Evolutionary conservation across 2,888 invertebrate genomes (phyloP).

Genomic region (Linyphia triangularis): DNA sequence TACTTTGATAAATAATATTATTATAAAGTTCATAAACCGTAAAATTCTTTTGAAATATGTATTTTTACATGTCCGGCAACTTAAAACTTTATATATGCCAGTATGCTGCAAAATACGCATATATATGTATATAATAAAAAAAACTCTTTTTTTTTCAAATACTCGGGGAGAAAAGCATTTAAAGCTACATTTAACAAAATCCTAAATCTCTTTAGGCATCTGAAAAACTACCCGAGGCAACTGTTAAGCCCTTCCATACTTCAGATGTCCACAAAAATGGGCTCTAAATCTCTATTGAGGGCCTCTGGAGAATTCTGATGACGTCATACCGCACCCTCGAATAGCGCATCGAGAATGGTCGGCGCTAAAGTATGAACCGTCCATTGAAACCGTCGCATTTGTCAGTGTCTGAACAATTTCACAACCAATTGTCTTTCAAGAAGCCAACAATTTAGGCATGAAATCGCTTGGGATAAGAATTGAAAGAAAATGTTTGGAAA

Average conservation of each 20-base stretch:
- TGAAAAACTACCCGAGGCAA: slow-evolving; percentile 30
- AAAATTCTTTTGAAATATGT: neutral
- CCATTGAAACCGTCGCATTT: neutral
- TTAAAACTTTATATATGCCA: neutral
- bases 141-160: neutral
- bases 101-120: neutral
- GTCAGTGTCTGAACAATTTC: slow-evolving; percentile 22
- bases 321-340: slow-evolving; percentile 14
- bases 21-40: too few species aligned
- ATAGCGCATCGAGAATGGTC: neutral
- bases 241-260: slow-evolving; percentile 46
- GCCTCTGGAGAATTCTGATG: slow-evolving; percentile 14
- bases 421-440: slow-evolving; percentile 1
- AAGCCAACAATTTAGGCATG: neutral
- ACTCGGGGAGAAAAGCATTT: neutral
- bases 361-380: neutral
- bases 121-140: neutral
- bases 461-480: neutral
- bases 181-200: slow-evolving; percentile 48
- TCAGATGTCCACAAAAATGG: slow-evolving; percentile 53
- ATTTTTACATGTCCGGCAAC: neutral
- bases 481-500: neutral
- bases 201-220: slow-evolving; percentile 18
- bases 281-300: slow-evolving; percentile 4
- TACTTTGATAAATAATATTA: too few species aligned